A percentile compares a stretch with the other conserved stretches of the same genome.
phyloP scores from a whole-genome alignment of 2,888 invertebrate species.

The Deroplatys truncata region DNA sequence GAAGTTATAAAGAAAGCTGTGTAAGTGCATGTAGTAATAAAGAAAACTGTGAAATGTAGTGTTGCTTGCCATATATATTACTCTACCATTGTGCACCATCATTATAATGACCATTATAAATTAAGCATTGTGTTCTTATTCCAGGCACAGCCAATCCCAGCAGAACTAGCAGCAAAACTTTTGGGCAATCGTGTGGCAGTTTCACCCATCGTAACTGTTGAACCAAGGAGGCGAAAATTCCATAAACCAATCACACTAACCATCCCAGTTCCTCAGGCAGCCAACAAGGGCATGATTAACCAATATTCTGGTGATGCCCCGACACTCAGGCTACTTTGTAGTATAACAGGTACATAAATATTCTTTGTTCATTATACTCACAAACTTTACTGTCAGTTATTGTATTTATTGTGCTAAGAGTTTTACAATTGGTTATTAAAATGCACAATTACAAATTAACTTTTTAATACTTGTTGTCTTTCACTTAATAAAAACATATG shows the following conservation, averaged over 20 bases:
- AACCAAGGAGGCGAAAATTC: conserved; percentile 95
- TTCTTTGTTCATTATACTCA: background rate
- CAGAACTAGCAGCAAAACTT: conserved; percentile 78
- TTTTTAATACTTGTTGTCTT: no score
- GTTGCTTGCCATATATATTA: no score
- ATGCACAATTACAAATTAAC: no score
- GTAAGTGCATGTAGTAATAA: no score
- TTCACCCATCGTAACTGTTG: conserved; percentile 96
- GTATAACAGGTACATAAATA: conserved; percentile 74
- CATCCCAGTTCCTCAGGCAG: conserved; percentile 78
- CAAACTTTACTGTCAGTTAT: background rate
- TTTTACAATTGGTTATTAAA: no score
- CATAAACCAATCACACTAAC: conserved; percentile 97
- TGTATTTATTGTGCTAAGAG: no score
- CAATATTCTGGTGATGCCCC: conserved; percentile 76
- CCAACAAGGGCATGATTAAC: conserved; percentile 76
- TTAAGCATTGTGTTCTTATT: background rate
- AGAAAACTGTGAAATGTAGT: no score
- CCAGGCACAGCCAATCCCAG: conserved; percentile 86
- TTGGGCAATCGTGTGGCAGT: conserved; percentile 96
- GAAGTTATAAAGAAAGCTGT: no score
- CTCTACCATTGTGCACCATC: no score
- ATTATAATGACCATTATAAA: no score
- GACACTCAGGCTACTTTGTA: conserved; percentile 86
- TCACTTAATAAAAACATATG: no score